Evolutionary conservation across 2,888 invertebrate genomes (phyloP), one percentile per base, ranked within the genome.

Genomic region (Hypomecis atomaria): DNA sequence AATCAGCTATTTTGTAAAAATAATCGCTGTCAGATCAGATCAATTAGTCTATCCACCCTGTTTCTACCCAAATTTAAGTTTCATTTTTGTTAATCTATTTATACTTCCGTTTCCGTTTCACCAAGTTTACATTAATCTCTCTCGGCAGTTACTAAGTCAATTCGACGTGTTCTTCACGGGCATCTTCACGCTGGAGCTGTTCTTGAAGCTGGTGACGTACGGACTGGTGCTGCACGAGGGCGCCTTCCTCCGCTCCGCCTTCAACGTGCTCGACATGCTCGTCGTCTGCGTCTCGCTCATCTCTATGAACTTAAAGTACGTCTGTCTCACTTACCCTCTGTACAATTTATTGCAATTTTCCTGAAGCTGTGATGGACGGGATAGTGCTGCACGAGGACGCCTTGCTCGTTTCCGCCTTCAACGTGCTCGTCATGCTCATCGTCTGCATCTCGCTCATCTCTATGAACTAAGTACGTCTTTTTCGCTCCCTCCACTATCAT

Each of bases 141-240:
- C 50, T 93, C 94, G 45, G 6, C 93, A 99, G 99, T 95, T 99
- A 78, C 93, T 99, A 76, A 96, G 96, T 89, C 96, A 97, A 87
- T 99, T 99, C 93, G 99, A 99, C 94, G 97, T 97, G 90, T 97
- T 99, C 93, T 99, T 99, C 94, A 99, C 99, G 78, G 95, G 97
- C 72, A 98, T 99, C 81, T 99, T 99, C 94, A 99, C 99, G 59
- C 94, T 99, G 86, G 99, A 99, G 94, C 96, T 99, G 88, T 95
- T 97, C 83, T 94, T 99, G 81, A 99, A 99, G 94, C 96, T 99
- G 93, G 95, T 99, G 81, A 96, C 99, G n/a, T 99, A 98, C 89
- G 99, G 99, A 73, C 96, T 99, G 91, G 95, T 99, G 74, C 94
- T 99, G 72, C 99, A 99, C 94, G 96, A 98, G 86, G 99, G 99